Percentiles rank a stretch among this genome's conserved stretches.
phyloP scores from a whole-genome alignment of 2,888 invertebrate genomes.

The Embidobia sp. region DNA sequence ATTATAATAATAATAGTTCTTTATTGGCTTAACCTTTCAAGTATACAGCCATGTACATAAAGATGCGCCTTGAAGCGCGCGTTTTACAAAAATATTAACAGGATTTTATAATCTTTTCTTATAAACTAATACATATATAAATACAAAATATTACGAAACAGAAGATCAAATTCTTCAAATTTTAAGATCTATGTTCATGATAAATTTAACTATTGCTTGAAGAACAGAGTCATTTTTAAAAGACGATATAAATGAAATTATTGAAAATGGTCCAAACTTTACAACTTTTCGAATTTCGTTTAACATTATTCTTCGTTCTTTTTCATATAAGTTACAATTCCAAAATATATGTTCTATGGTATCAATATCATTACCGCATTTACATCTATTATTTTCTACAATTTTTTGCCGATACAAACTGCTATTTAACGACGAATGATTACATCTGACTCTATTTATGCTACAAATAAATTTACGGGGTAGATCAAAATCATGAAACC shows the following conservation, averaged over 20 bases:
- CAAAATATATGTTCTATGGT: conserved; percentile 21
- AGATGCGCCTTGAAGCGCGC: too few relatives aligned
- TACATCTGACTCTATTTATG: conserved; percentile 21
- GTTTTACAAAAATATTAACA: too few relatives aligned
- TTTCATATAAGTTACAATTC: neutral
- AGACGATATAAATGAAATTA: conserved; percentile 9
- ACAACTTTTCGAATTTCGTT: neutral
- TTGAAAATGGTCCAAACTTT: neutral
- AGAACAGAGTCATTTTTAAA: too few relatives aligned
- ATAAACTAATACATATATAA: too few relatives aligned
- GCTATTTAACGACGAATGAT: conserved; percentile 6
- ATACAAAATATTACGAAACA: too few relatives aligned
- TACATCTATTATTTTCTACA: neutral
- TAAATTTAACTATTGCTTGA: too few relatives aligned
- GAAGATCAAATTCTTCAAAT: too few relatives aligned
- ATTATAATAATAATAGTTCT: too few relatives aligned
- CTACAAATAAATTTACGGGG: neutral
- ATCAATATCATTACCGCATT: neutral
- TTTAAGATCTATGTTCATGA: too few relatives aligned
- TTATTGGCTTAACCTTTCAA: too few relatives aligned
- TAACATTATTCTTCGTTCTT: neutral
- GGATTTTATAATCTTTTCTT: too few relatives aligned
- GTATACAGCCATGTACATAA: too few relatives aligned
- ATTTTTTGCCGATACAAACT: conserved; percentile 5
- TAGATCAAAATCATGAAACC: conserved; percentile 68